Evolutionary conservation across 2,888 invertebrate genomes (phyloP).

Genomic region (Adelphocoris suturalis): DNA sequence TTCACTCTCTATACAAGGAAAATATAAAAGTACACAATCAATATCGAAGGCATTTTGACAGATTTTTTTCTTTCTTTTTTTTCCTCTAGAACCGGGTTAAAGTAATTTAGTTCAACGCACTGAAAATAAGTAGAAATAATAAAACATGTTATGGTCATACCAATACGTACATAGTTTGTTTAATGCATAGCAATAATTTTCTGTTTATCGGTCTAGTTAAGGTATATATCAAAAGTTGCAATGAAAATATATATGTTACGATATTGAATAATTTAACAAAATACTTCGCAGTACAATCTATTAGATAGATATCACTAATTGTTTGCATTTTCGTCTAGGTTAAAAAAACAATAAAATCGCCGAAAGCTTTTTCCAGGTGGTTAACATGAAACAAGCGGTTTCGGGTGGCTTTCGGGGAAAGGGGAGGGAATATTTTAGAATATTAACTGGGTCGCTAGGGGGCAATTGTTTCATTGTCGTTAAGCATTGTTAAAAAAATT

Average conservation of each 20-base stretch:
- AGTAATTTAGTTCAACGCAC: background rate
- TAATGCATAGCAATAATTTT: background rate
- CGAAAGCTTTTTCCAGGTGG: background rate
- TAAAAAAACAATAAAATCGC: background rate
- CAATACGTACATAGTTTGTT: background rate
- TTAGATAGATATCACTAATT: conserved; percentile 34
- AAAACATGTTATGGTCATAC: background rate
- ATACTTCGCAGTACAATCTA: conserved; percentile 29
- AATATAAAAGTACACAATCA: conserved; percentile 71
- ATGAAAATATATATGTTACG: conserved; percentile 39
- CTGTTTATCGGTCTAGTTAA: background rate
- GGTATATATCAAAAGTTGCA: conserved; percentile 28
- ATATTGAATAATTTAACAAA: conserved; percentile 32
- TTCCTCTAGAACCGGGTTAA: background rate
- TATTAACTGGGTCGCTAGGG: background rate
- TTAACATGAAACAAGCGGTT: conserved; percentile 8
- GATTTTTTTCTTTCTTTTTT: background rate
- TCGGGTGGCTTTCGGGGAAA: background rate
- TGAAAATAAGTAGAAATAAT: conserved; percentile 30
- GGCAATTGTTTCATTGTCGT: background rate
- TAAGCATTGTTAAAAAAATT: background rate
- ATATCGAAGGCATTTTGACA: conserved; percentile 58
- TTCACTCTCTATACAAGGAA: conserved; percentile 67
- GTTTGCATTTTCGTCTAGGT: background rate
- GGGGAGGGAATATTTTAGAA: background rate